A percentile compares a stretch with the other conserved stretches of the same genome.
These are phyloP conservation scores for Pocillopora verrucosa DNA, from an alignment of 64 coral and sea anemone species.

Conservation along the genomic window DNA sequence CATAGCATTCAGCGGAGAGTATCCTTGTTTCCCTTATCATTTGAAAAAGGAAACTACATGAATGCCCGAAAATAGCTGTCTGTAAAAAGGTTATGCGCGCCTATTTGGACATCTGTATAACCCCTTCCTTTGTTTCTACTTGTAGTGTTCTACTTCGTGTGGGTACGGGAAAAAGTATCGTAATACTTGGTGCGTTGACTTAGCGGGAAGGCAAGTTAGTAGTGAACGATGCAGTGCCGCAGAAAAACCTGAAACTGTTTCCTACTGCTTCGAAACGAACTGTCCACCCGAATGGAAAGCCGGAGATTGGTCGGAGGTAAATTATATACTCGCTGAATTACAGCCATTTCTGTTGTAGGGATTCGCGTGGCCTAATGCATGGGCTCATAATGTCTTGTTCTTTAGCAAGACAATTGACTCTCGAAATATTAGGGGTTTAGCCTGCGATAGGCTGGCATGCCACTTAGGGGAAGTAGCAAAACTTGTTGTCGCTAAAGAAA, in stretches of 20 bases:
- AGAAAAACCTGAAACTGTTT: constrained; percentile 58
- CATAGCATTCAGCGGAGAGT: too few species aligned
- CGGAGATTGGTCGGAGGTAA: constrained; percentile 94
- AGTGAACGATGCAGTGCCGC: constrained; percentile 44
- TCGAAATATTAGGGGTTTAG: too few species aligned
- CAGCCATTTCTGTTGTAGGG: background rate
- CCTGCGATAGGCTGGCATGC: too few species aligned
- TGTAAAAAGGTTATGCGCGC: background rate
- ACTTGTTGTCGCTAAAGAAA: too few species aligned
- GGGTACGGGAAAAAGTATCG: constrained; percentile 79
- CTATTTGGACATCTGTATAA: background rate
- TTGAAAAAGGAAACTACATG: too few species aligned
- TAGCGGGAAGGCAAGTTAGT: constrained; percentile 19
- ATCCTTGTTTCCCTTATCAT: too few species aligned
- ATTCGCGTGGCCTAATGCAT: too few species aligned
- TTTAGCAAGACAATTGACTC: too few species aligned
- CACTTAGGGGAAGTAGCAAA: too few species aligned
- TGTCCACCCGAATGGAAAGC: constrained; percentile 90
- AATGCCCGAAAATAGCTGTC: too few species aligned
- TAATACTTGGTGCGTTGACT: constrained; percentile 64
- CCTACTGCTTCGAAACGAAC: constrained; percentile 57
- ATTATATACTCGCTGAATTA: background rate
- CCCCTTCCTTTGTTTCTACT: background rate
- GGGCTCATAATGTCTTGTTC: too few species aligned
- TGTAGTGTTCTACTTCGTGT: constrained; percentile 82